These are phyloP conservation scores for Esox masquinongy DNA, from an alignment of 2,797 vertebrate species.

Conservation along the genomic window DNA sequence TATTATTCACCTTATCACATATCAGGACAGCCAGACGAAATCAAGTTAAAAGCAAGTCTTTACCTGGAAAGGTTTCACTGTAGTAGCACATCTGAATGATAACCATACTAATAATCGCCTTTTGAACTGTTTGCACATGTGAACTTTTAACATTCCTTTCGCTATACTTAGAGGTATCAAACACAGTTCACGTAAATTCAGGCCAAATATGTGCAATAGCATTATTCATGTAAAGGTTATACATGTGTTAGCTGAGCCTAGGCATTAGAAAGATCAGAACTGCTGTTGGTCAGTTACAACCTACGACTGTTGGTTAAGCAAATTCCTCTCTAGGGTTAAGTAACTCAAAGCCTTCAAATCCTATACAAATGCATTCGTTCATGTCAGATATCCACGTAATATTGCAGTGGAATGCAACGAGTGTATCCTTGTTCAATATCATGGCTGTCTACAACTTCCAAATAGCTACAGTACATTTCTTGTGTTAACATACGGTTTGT, in stretches of 20 bases:
- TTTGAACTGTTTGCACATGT: conserved; percentile 77
- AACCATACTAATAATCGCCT: conserved; percentile 45
- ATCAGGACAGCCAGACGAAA: conserved; percentile 55
- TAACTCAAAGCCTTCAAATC: background rate
- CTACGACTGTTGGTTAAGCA: background rate
- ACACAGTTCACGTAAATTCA: background rate
- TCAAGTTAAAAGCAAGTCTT: conserved; percentile 33
- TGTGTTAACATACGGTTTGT: conserved; percentile 34
- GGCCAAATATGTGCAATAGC: background rate
- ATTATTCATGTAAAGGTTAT: conserved; percentile 9
- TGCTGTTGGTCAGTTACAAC: conserved; percentile 11
- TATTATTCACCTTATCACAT: conserved; percentile 46
- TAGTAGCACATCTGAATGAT: conserved; percentile 59
- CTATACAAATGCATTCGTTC: too few relatives aligned
- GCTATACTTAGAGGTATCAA: conserved; percentile 52
- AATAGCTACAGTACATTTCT: background rate
- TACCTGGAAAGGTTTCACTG: conserved; percentile 56
- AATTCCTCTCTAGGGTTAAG: background rate
- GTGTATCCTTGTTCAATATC: background rate
- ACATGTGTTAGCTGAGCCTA: conserved; percentile 22
- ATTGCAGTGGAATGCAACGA: background rate
- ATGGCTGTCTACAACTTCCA: background rate
- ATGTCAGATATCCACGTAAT: background rate
- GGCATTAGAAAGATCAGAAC: conserved; percentile 43
- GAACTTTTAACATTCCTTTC: conserved; percentile 66